A percentile compares a stretch with the other conserved stretches of the same genome.
Evolutionary conservation across 2,113 vertebrate genomes (phyloP).

Genomic region (Mandrillus leucophaeus): DNA sequence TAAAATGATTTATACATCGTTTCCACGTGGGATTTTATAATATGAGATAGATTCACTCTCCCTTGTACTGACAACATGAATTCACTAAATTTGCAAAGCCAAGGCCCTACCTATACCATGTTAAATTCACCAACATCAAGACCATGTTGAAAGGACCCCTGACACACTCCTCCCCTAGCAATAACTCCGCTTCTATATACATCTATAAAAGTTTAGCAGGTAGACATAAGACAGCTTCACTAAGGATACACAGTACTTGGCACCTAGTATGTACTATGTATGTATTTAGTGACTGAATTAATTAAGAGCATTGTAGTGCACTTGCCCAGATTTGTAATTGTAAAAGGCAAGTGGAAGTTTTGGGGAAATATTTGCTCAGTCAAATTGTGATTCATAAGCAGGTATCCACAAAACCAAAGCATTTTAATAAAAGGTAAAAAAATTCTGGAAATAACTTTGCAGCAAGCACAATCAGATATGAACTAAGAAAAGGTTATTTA

Average conservation of each 20-base stretch:
- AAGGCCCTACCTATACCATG: neutral
- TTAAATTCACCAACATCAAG: neutral
- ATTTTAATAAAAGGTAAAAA: neutral
- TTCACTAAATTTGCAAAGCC: neutral
- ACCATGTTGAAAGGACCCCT: neutral
- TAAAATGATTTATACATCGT: neutral
- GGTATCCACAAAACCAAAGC: neutral
- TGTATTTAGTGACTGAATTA: neutral
- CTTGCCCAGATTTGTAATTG: neutral
- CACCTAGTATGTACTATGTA: neutral
- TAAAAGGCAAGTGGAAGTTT: neutral
- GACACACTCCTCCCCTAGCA: neutral
- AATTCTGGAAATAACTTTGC: neutral
- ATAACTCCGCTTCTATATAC: fast-evolving
- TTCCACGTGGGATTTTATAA: neutral
- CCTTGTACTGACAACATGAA: neutral
- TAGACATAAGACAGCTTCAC: neutral
- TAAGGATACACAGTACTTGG: neutral
- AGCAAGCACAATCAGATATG: neutral
- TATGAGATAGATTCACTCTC: neutral
- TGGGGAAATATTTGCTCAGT: neutral
- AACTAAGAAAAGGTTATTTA: neutral
- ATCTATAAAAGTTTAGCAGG: neutral
- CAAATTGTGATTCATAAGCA: neutral
- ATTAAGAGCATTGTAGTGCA: neutral